phyloP scores from a whole-genome alignment of 2,113 vertebrate genomes.

The Mormoops blainvillei region DNA sequence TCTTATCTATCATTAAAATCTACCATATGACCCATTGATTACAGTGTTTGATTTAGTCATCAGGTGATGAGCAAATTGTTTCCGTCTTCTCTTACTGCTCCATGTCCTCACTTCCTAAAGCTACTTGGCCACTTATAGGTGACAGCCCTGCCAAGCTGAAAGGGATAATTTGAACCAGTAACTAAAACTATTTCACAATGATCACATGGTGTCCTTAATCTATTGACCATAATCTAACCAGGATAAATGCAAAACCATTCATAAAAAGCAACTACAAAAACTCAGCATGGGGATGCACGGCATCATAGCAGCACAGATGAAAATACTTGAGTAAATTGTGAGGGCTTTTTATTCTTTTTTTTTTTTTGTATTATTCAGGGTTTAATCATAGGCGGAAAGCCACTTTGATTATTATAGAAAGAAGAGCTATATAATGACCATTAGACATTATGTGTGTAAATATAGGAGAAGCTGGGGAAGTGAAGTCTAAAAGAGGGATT shows the following conservation, averaged over 20 bases:
- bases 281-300: not conserved
- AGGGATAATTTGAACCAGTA: not conserved
- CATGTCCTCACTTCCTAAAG: not conserved
- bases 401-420: not conserved
- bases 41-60: not conserved
- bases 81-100: not conserved
- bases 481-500: not conserved
- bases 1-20: not conserved
- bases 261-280: not conserved
- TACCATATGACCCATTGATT: accelerated
- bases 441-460: not conserved
- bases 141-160: not conserved
- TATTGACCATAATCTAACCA: not conserved
- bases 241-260: not conserved
- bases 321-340: not conserved
- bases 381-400: not conserved
- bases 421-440: not conserved
- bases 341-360: not conserved
- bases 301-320: not conserved
- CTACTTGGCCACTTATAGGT: not conserved
- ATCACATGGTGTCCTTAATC: not conserved
- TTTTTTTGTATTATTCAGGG: not conserved
- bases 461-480: not conserved
- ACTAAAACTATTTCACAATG: not conserved
- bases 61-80: not conserved